These are phyloP conservation scores for Neomorphus geoffroyi DNA, from an alignment of 2,797 vertebrate species.

Conservation along the genomic window DNA sequence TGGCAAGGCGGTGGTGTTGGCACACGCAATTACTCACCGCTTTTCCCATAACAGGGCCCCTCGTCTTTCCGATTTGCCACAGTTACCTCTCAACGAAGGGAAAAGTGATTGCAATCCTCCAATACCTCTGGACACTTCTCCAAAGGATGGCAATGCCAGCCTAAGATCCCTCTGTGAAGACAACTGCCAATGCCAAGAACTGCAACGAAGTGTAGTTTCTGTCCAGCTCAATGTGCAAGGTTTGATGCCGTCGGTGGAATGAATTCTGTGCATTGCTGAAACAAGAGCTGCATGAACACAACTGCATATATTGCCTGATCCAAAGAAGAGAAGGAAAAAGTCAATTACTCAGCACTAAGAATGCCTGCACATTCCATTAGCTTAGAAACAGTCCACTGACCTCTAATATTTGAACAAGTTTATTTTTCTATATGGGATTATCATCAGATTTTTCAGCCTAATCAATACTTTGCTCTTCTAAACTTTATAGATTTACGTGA, in stretches of 20 bases:
- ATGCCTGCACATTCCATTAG: conserved; percentile 36
- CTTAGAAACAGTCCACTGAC: conserved; percentile 78
- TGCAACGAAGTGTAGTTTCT: background rate
- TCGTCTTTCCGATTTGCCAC: background rate
- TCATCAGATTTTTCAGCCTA: conserved; percentile 78
- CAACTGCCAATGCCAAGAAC: background rate
- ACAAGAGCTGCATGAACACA: background rate
- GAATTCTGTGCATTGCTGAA: background rate
- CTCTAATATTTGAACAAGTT: conserved; percentile 83
- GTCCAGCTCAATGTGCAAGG: rapidly evolving
- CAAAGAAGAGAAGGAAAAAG: conserved; percentile 45
- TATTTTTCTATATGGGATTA: conserved; percentile 79
- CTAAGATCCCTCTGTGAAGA: background rate
- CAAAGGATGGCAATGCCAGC: background rate
- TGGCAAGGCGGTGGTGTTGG: background rate
- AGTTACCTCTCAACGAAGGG: background rate
- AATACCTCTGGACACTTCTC: background rate
- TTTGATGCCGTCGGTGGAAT: background rate
- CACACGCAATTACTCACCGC: rapidly evolving
- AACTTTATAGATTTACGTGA: background rate
- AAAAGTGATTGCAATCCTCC: background rate
- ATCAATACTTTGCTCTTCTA: conserved; percentile 83
- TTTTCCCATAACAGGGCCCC: background rate
- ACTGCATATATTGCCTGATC: background rate
- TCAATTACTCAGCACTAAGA: conserved; percentile 68